phyloP scores from a whole-genome alignment of 2,113 vertebrate species.

The Rafetus swinhoei region DNA sequence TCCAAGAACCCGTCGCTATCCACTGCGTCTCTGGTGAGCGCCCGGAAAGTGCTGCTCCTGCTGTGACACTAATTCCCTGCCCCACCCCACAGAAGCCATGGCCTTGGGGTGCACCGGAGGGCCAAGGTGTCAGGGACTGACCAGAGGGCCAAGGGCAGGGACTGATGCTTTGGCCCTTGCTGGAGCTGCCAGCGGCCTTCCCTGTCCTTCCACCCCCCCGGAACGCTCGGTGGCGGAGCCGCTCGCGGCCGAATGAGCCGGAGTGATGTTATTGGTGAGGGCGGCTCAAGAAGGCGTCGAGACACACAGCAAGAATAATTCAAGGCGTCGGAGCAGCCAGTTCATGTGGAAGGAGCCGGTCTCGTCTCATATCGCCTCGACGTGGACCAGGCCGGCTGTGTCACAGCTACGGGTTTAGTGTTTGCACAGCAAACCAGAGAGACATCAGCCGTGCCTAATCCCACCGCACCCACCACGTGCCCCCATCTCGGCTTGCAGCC shows the following conservation, averaged over 20 bases:
- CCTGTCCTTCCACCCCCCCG: neutral
- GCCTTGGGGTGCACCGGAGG: fast-evolving
- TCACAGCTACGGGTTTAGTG: neutral
- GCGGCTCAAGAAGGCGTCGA: neutral
- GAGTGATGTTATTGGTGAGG: neutral
- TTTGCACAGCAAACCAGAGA: neutral
- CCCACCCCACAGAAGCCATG: fast-evolving
- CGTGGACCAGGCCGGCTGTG: neutral
- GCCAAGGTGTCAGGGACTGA: neutral
- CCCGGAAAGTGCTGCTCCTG: neutral
- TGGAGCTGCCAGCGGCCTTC: neutral
- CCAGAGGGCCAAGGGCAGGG: too few relatives aligned
- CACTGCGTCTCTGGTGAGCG: too few relatives aligned
- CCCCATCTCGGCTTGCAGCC: neutral
- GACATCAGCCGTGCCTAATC: neutral
- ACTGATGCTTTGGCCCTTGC: neutral
- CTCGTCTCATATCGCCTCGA: neutral
- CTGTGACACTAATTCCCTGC: fast-evolving
- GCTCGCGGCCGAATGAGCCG: neutral
- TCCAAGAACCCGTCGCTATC: neutral
- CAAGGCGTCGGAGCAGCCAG: neutral
- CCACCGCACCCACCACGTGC: neutral
- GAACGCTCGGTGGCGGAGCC: neutral
- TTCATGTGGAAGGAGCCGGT: neutral
- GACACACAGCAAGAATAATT: neutral